These are phyloP conservation scores for Diadegma fenestrale DNA, from an alignment of 2,888 invertebrate species.

Conservation along the genomic window DNA sequence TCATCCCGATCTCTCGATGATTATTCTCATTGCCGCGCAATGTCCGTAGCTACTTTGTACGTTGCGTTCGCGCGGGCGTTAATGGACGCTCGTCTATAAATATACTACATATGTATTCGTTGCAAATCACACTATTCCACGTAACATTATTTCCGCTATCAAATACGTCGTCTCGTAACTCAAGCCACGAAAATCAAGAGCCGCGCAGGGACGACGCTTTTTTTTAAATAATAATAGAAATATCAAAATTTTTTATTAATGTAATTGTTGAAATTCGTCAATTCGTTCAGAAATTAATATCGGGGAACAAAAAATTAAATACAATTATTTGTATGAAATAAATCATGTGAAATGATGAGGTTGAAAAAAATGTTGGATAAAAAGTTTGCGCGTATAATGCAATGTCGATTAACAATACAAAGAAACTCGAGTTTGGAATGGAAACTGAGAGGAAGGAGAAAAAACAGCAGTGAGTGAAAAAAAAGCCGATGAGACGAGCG, in stretches of 20 bases:
- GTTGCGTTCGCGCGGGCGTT: slow-evolving; percentile 61
- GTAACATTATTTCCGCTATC: slow-evolving; percentile 51
- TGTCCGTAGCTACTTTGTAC: slow-evolving; percentile 44
- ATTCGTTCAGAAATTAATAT: not conserved
- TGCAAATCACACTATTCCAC: slow-evolving; percentile 4
- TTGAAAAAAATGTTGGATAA: not conserved
- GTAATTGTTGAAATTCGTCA: not conserved
- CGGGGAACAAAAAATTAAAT: not conserved
- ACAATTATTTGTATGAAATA: not conserved
- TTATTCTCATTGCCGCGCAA: slow-evolving; percentile 55
- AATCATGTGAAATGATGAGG: not conserved
- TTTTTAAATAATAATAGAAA: not conserved
- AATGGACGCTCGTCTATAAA: slow-evolving; percentile 47
- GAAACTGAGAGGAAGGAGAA: slow-evolving; percentile 29
- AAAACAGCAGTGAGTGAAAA: not conserved
- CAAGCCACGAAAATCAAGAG: slow-evolving; percentile 18
- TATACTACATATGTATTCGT: slow-evolving; percentile 22
- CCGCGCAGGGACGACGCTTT: not conserved
- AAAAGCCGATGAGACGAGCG: slow-evolving; percentile 52
- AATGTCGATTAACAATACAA: slow-evolving; percentile 24
- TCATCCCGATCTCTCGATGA: slow-evolving; percentile 63
- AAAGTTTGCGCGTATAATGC: not conserved
- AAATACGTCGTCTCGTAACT: slow-evolving; percentile 43
- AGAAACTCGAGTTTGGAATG: slow-evolving; percentile 22
- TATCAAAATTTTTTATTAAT: not conserved